A percentile compares a stretch with the other conserved stretches of the same genome.
Conservation (phyloP, 2,113 vertebrate genomes). For the Cacatua alba region DNA sequence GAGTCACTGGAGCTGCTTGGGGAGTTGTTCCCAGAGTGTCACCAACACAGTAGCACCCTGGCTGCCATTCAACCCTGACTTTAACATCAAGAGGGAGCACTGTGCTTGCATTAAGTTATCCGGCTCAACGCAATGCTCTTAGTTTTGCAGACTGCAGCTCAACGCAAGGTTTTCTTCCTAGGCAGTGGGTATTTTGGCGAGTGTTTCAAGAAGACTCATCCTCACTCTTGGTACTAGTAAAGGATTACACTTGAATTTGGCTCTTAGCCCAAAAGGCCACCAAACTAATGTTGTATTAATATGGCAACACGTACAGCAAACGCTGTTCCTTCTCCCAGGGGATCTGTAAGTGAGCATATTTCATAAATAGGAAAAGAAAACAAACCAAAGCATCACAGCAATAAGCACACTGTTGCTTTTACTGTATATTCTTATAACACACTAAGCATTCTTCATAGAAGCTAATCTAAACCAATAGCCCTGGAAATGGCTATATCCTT, state of each 20-base stretch:
- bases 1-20: background rate
- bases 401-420: background rate
- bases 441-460: background rate
- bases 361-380: background rate
- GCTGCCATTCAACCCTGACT: background rate
- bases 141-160: background rate
- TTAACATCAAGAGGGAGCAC: background rate
- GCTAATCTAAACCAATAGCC: constrained; percentile 48
- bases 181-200: background rate
- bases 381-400: background rate
- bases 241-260: background rate
- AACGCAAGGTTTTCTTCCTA: background rate
- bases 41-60: background rate
- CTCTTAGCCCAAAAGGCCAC: background rate
- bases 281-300: background rate
- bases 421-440: background rate
- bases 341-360: background rate
- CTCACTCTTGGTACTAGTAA: background rate
- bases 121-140: background rate
- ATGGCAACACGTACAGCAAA: background rate
- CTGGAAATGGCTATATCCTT: constrained; percentile 50
- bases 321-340: background rate
- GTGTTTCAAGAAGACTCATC: background rate
- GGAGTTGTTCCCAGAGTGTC: background rate
- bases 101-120: too few species aligned